Conservation (phyloP, 2,113 vertebrate species). For the Ctenomys sociabilis region DNA sequence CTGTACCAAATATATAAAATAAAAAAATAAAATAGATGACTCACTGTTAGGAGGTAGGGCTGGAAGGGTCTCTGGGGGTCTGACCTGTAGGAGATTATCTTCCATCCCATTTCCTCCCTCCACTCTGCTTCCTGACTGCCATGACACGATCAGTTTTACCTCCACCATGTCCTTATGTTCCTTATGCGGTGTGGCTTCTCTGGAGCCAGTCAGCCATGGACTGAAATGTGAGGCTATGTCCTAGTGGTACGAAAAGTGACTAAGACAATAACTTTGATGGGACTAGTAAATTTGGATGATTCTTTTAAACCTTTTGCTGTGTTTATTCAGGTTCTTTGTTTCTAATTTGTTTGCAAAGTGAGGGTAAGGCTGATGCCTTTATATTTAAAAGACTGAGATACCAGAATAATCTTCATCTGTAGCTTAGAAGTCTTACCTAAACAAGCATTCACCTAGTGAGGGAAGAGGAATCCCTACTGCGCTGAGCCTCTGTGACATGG, state of each 20-base stretch:
- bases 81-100: not conserved
- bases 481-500: not conserved
- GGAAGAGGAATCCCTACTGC: not conserved
- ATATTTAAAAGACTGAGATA: not conserved
- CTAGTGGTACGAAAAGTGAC: not conserved
- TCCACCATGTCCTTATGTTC: not conserved
- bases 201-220: not conserved
- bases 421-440: not conserved
- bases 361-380: not conserved
- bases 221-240: not conserved
- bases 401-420: not conserved
- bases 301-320: not conserved
- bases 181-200: not conserved
- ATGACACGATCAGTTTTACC: not conserved
- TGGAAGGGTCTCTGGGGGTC: not conserved
- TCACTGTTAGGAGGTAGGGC: not conserved
- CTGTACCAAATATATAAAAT: too few species aligned
- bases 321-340: constrained; percentile 16
- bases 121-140: not conserved
- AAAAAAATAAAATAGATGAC: not conserved
- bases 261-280: not conserved
- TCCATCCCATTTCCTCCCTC: not conserved
- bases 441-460: not conserved
- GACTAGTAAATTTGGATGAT: not conserved
- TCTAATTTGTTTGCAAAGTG: constrained; percentile 10